Evolutionary conservation across 2,113 vertebrate species (phyloP), one percentile per base, ranked within the genome.

Genomic region (Lampris megalopsis): DNA sequence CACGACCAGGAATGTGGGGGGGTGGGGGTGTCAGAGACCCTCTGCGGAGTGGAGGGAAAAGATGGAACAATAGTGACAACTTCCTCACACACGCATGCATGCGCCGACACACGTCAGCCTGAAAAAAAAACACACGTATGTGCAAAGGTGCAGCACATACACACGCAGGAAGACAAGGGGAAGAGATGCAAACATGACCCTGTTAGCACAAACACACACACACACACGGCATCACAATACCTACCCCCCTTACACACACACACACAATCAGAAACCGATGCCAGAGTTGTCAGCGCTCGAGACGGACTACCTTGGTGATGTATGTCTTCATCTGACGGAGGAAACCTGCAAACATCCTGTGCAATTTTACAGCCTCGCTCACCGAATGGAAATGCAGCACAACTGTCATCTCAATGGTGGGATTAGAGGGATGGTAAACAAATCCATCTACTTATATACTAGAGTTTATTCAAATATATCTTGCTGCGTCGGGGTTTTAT

Each of bases 1-100:
- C 73, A 88, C 73, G 13, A 91, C 88, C 94, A 94, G 95, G 72
- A 85, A 66, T 88, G 77, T 86, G 64, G 58, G 69, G 75, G 69
- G 60, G 53, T 41, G 87, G 64, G 58, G 69, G 75, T 71, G 60
- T 56, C 42, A 66, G 63, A 2, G 43, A 13, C n/a, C 42, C 56
- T 77, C 92, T 93, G 83, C 63, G 4, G 63, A 84, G 63, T 6
- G 57, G 71, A 87, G n/a, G 13, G 71, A 82, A 75, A 36, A 57
- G 50, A 2, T 60, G 38, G 77, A 68, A 79, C 60, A 70, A 41
- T 75, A 24, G 10, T 48, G 40, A 11, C 5, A 13, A 48, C 61
- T 63, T 62, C 24, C 50, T 49, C 1, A 48, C 58, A 42, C 8
- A 66, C 24, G 59, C 24, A 53, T 6, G 42, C 37, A 40, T 1